Conservation (phyloP, 2,888 invertebrate species). For the Aporophyla nigra region DNA sequence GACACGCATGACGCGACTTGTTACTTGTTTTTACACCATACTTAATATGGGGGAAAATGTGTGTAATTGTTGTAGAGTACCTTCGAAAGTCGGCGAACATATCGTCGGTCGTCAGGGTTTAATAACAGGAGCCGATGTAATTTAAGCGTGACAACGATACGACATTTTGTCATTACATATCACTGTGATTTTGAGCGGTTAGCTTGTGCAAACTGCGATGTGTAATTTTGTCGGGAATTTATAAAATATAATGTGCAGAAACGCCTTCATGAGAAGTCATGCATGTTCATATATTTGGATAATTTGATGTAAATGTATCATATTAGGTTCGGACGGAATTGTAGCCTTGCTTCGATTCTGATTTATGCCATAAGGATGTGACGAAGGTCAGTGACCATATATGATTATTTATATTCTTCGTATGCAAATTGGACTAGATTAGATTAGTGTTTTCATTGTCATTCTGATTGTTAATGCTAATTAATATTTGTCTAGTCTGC, state of each 20-base stretch:
- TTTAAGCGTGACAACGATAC: slow-evolving; percentile 66
- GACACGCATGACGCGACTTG: slow-evolving; percentile 76
- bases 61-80: slow-evolving; percentile 79
- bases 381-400: slow-evolving; percentile 57
- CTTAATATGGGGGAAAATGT: slow-evolving; percentile 77
- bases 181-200: slow-evolving; percentile 59
- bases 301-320: slow-evolving; percentile 44
- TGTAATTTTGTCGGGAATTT: slow-evolving; percentile 54
- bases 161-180: slow-evolving; percentile 56
- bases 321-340: slow-evolving; percentile 37
- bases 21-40: slow-evolving; percentile 79
- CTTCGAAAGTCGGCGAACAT: slow-evolving; percentile 80
- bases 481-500: slow-evolving; percentile 22
- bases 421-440: slow-evolving; percentile 52
- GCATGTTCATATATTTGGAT: slow-evolving; percentile 40
- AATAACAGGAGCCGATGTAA: slow-evolving; percentile 72
- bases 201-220: slow-evolving; percentile 30
- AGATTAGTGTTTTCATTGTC: slow-evolving; percentile 55
- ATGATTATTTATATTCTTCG: slow-evolving; percentile 42
- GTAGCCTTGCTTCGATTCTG: slow-evolving; percentile 53
- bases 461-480: slow-evolving; percentile 52
- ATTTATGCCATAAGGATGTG: slow-evolving; percentile 56
- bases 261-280: slow-evolving; percentile 47
- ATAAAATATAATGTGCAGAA: slow-evolving; percentile 41
- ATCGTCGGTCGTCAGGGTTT: slow-evolving; percentile 72